Conservation (phyloP, 2,113 vertebrate genomes). For the Saguinus imperator region DNA sequence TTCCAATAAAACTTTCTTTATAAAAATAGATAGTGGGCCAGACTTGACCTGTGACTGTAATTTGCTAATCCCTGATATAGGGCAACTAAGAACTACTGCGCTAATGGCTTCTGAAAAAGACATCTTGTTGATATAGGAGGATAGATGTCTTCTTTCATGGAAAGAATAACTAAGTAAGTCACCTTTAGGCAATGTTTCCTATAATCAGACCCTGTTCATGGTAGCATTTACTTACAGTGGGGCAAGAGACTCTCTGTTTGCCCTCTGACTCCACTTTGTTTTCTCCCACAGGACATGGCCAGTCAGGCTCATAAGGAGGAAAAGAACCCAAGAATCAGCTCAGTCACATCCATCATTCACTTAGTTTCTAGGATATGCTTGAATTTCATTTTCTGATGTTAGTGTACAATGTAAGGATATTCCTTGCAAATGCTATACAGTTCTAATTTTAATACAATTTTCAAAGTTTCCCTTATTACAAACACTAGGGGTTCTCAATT, state of each 20-base stretch:
- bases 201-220: neutral
- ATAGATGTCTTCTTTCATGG: neutral
- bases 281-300: neutral
- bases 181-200: neutral
- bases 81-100: neutral
- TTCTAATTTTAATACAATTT: neutral
- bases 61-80: neutral
- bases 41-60: neutral
- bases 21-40: neutral
- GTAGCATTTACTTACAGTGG: neutral
- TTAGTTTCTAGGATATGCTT: neutral
- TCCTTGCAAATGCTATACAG: neutral
- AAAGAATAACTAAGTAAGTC: neutral
- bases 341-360: neutral
- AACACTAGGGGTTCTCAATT: neutral
- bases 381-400: neutral
- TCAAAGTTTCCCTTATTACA: neutral
- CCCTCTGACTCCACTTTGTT: neutral
- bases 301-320: neutral
- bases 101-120: neutral
- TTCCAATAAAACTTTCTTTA: conserved; percentile 48
- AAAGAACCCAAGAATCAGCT: neutral
- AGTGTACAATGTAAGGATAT: neutral
- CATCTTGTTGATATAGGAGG: neutral
- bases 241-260: neutral